Conservation (phyloP, 2,888 invertebrate species). For the Tortrix viridana region DNA sequence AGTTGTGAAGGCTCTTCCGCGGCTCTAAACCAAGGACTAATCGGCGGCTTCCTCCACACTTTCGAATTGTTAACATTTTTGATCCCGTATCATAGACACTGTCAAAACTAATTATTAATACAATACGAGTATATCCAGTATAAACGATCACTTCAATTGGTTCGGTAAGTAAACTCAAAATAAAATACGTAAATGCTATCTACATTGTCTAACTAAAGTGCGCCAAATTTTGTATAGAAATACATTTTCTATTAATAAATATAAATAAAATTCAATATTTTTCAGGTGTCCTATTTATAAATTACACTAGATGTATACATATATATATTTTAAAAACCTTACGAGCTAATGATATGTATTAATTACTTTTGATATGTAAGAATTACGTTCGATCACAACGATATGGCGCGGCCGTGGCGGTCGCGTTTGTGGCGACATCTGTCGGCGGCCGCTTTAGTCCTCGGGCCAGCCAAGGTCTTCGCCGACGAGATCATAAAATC, state of each 20-base stretch:
- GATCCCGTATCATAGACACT: conserved; percentile 55
- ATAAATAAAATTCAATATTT: conserved; percentile 58
- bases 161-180: conserved; percentile 28
- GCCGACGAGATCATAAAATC: conserved; percentile 96
- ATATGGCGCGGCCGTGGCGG: conserved; percentile 43
- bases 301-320: conserved; percentile 76
- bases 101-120: conserved; percentile 45
- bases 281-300: conserved; percentile 57
- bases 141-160: conserved; percentile 33
- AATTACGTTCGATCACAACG: conserved; percentile 73
- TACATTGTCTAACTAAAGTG: conserved; percentile 36
- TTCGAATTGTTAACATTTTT: conserved; percentile 47
- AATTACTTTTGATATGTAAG: conserved; percentile 56
- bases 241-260: conserved; percentile 42
- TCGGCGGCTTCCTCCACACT: conserved; percentile 37
- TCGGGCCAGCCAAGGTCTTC: conserved; percentile 97
- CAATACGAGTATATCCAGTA: conserved; percentile 39
- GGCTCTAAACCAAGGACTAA: conserved; percentile 29
- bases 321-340: conserved; percentile 77
- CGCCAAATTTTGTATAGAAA: conserved; percentile 38
- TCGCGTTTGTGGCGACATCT: not conserved
- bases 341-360: conserved; percentile 73
- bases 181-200: conserved; percentile 16
- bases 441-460: conserved; percentile 77
- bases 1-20: conserved; percentile 38